Conservation (phyloP, 2,797 vertebrate genomes). For the Sphaeramia orbicularis region DNA sequence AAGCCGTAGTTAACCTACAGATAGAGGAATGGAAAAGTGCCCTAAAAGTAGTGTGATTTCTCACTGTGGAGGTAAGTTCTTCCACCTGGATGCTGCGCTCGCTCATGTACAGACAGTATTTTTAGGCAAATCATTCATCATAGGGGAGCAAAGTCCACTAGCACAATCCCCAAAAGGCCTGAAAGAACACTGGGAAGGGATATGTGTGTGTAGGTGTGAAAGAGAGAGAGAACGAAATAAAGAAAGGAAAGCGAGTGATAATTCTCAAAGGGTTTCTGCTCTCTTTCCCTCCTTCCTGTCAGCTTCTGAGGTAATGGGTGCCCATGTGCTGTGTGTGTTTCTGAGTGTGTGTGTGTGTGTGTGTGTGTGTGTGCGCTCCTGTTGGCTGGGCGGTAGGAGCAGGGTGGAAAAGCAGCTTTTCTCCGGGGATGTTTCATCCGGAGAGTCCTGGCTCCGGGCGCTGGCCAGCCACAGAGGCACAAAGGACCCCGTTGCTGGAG, state of each 20-base stretch:
- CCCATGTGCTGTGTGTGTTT: slow-evolving; percentile 47
- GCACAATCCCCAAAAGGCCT: slow-evolving; percentile 77
- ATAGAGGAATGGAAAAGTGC: slow-evolving; percentile 59
- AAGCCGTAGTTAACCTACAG: slow-evolving; percentile 46
- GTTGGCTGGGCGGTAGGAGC: slow-evolving; percentile 62
- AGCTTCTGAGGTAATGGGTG: slow-evolving; percentile 72
- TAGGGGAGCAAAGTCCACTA: slow-evolving; percentile 81
- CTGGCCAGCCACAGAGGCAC: slow-evolving; percentile 64
- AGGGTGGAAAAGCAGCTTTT: slow-evolving; percentile 71
- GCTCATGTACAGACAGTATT: slow-evolving; percentile 76
- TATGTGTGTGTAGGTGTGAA: slow-evolving; percentile 25
- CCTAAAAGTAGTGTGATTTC: slow-evolving; percentile 73
- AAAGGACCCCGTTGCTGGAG: slow-evolving; percentile 59
- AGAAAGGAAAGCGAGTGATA: slow-evolving; percentile 61
- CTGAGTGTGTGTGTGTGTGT: slow-evolving; percentile 41
- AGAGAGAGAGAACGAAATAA: slow-evolving; percentile 43
- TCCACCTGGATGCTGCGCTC: slow-evolving; percentile 76
- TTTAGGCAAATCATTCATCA: slow-evolving; percentile 86
- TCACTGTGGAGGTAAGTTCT: slow-evolving; percentile 71
- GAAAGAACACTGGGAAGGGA: slow-evolving; percentile 60
- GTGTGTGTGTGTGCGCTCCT: slow-evolving; percentile 52
- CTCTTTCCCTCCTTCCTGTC: slow-evolving; percentile 72
- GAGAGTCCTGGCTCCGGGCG: slow-evolving; percentile 67
- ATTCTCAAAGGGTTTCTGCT: slow-evolving; percentile 75
- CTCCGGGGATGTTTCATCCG: slow-evolving; percentile 74